A percentile compares a stretch with the other conserved stretches of the same genome.
Conservation (phyloP, 2,113 vertebrate genomes). For the Accipiter virgatus region DNA sequence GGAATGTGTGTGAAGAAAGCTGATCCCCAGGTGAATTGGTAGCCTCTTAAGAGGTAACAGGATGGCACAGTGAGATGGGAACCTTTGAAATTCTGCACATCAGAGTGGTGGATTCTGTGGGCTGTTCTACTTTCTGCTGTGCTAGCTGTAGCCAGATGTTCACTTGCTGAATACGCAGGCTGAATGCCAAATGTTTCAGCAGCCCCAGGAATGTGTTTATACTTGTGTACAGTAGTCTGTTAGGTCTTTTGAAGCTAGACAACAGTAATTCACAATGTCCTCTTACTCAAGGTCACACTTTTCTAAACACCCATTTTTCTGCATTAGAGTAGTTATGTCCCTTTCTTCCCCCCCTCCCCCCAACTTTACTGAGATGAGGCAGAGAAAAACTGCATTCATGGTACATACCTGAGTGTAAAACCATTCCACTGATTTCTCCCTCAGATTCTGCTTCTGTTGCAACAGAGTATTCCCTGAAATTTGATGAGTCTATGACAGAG, state of each 20-base stretch:
- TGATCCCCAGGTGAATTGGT: background rate
- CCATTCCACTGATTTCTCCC: background rate
- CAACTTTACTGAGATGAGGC: background rate
- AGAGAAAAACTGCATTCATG: background rate
- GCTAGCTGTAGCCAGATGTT: background rate
- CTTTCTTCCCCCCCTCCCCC: background rate
- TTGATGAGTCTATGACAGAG: conserved; percentile 94
- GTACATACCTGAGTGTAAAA: background rate
- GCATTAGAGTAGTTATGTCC: background rate
- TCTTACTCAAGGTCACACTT: background rate
- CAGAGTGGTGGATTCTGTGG: background rate
- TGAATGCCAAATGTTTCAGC: background rate
- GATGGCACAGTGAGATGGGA: background rate
- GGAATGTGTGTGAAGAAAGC: background rate
- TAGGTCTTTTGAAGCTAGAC: background rate
- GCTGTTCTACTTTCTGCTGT: background rate
- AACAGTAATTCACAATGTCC: background rate
- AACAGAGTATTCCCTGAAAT: conserved; percentile 91
- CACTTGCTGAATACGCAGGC: background rate
- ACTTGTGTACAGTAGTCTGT: background rate
- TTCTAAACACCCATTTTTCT: background rate
- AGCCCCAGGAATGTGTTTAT: background rate
- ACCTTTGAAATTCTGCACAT: background rate
- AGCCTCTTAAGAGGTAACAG: background rate
- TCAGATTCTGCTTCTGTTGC: conserved; percentile 84